Base-by-base conservation (phyloP, 2,113 vertebrate species). In the Mesembrinibis cayennensis region DNA sequence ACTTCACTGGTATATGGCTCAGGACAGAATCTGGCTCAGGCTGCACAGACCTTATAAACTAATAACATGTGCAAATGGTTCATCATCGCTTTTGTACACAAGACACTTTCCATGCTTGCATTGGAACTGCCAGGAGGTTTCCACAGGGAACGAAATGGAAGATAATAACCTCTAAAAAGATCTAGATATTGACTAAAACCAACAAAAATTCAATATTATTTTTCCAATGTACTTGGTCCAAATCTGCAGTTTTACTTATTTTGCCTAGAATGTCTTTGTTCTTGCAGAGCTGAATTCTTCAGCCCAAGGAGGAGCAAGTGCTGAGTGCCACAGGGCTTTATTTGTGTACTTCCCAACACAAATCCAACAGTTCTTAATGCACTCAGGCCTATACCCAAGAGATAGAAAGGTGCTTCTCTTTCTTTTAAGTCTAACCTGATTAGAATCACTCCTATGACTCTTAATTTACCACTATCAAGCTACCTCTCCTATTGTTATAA, bases 401-500 rank as follows among this genome's bases (percentile, higher is more conserved):
- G 53, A 72, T 80, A 93, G 23, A 95, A 92, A 95, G 87, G 87
- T 95, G 84, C 59, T 92, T 87, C 87, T 96, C 63, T 88, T 78
- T 92, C 91, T 97, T 95, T 91, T 89, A 84, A 88, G 89, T 61
- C 89, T 89, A 88, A 91, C 88, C 86, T 95, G 93, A 92, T 96
- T 95, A 96, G 61, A 92, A 69, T 90, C 80, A 92, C 80, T 89
- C 38, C 86, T 92, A n/a, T 76, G 90, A 89, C 87, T 96, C 93
- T 93, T 93, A 82, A 95, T 97, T 93, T 96, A 86, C 95, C 62
- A 32, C 94, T 96, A 92, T 95, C 92, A 83, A 96, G 82, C 92
- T 82, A 95, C 91, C 86, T 95, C 73, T 85, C 42, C 95, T 91
- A 96, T 96, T 97, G 96, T 97, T 96, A 89, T 62, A 92, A 95